Base-by-base conservation (phyloP, 2,113 vertebrate genomes). In the Protobothrops flavoviridis region DNA sequence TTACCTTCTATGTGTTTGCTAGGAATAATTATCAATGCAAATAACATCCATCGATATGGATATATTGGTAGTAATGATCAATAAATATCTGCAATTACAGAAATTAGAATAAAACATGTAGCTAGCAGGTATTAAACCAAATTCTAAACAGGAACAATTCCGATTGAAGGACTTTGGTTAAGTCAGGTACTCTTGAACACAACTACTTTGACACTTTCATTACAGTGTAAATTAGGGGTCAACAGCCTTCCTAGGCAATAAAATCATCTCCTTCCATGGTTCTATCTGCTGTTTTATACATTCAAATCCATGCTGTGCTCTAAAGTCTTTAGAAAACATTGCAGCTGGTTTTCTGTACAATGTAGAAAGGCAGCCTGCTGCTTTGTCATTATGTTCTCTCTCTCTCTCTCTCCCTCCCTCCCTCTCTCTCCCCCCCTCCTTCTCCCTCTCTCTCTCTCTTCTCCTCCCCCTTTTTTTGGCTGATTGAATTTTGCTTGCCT, bases 301-400 rank as follows among this genome's bases (percentile, higher is more conserved):
- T 48, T 29, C 39, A 74, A 48, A 5, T 93, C 1, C 92, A 45
- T 86, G 88, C 61, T 92, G 88, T 87, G 87, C 33, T 55, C 50
- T 85, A 74, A 93, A 87, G 90, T 61, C 55, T n/a, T 23, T 74
- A 20, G 92, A 85, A 53, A 94, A 87, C 9, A 88, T 91, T 88
- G 50, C 74, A 91, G 61, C 86, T 2, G 4, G 23, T 85, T 96
- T 95, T 57, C 53, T 95, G 89, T 93, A 86, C 55, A 43, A 92
- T 91, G 57, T 12, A 13, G 3, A 33, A 91, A 2, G 9, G 94
- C 64, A 86, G 90, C 59, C 59, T 48, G 57, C 86, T 17, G n/a
- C 26, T 81, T 93, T 89, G 74, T 92, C 85, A 17, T 7, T 39
- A 87, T 94, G 90, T 88, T 81, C 74, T 43, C 33, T 81, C 33